phyloP scores from a whole-genome alignment of 2,888 invertebrate genomes.

The Zootermopsis nevadensis region DNA sequence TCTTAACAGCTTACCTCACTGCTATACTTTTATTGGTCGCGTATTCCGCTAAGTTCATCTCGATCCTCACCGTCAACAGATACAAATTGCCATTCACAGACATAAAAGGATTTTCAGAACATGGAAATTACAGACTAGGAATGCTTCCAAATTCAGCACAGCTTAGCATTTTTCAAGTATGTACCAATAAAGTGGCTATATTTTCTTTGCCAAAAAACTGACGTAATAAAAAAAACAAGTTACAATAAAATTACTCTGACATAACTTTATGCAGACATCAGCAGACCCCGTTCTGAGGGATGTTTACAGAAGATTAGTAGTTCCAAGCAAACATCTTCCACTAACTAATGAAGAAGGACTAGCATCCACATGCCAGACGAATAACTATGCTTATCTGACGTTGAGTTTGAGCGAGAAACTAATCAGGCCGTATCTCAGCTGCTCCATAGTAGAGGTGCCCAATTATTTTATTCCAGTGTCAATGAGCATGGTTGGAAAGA shows the following conservation, averaged over 20 bases:
- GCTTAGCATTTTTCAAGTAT: not conserved
- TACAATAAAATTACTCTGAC: too few species aligned
- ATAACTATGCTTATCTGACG: not conserved
- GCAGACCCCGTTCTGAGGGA: not conserved
- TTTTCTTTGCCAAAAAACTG: too few species aligned
- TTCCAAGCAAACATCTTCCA: not conserved
- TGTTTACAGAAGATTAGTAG: not conserved
- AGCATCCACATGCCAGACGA: not conserved
- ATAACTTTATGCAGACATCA: not conserved
- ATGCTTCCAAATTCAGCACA: conserved; percentile 12
- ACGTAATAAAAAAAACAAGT: too few species aligned
- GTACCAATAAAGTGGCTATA: too few species aligned
- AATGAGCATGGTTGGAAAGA: not conserved
- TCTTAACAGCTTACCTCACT: not conserved
- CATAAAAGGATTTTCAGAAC: not conserved
- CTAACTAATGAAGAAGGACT: not conserved
- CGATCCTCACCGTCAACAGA: not conserved
- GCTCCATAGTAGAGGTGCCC: not conserved
- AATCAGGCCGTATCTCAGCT: not conserved
- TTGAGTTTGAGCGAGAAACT: not conserved
- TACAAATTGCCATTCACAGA: not conserved
- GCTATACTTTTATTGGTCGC: not conserved
- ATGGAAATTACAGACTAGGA: not conserved
- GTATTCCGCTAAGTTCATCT: not conserved
- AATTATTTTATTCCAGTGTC: not conserved